Evolutionary conservation across 2,113 vertebrate species (phyloP).

Genomic region (Mixornis gularis): DNA sequence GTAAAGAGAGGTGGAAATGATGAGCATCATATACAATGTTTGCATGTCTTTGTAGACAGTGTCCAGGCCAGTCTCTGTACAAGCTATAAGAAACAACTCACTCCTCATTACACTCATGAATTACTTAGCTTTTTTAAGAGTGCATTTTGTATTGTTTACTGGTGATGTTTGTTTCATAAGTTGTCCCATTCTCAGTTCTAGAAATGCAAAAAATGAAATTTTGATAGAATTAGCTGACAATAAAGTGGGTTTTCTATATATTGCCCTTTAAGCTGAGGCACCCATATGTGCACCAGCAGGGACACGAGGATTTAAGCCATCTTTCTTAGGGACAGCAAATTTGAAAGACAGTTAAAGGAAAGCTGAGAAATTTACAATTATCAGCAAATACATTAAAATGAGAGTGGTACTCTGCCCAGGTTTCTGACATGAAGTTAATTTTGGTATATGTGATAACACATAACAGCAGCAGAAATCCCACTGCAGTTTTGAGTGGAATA

Average conservation of each 20-base stretch:
- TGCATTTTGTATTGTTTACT: background rate
- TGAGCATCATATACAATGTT: background rate
- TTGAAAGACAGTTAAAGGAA: conserved; percentile 40
- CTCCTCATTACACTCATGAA: background rate
- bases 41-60: background rate
- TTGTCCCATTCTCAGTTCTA: background rate
- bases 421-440: conserved; percentile 17
- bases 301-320: background rate
- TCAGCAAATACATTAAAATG: background rate
- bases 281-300: background rate
- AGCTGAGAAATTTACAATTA: conserved; percentile 11
- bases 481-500: background rate
- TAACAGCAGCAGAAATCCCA: background rate
- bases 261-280: conserved; percentile 40
- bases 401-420: background rate
- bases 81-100: background rate
- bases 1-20: background rate
- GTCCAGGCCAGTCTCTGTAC: background rate
- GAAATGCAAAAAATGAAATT: background rate
- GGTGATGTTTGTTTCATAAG: background rate
- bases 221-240: background rate
- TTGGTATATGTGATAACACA: background rate
- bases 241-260: background rate
- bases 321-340: conserved; percentile 2
- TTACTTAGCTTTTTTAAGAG: background rate